Evolutionary conservation across 2,888 invertebrate genomes (phyloP), one percentile per base, ranked within the genome.

Genomic region (Cyclophora albipunctata): DNA sequence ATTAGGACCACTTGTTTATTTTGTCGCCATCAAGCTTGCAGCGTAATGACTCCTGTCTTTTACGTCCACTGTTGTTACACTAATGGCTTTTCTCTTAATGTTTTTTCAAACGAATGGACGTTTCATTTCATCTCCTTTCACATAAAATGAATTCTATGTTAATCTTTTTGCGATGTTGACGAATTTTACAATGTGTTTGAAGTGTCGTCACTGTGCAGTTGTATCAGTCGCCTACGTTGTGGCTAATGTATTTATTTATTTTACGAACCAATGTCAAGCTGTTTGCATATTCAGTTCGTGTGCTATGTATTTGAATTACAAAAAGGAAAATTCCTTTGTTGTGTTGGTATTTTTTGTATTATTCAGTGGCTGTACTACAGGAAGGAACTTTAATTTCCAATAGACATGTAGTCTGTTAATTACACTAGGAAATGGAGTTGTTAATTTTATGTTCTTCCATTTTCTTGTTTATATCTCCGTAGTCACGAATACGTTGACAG

Each of bases 1-100:
- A 55, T 57, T 55, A 55, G 57, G 55, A 37, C 59, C 57, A 45
- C 54, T 55, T 51, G 52, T 56, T 54, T 57, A 56, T 58, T 53
- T 53, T 52, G 46, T 40, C 33, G 45, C 40, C 43, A 42, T 42
- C 5, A 6, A 42, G 47, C 47, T 40, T 45, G 42, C 41, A 43
- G 34, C 47, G 46, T 54, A 53, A 53, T 42, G 42, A 48, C 51
- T 55, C 51, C 50, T 53, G 50, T 50, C 47, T 50, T 54, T 48
- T 51, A 52, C 33, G 41, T 51, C 41, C 5, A 42, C 5, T 51
- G 45, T 46, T 34, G 51, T 50, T 51, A 52, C 48, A 35, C 37
- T 54, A 49, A 50, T 46, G 45, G 42, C 49, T 45, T 52, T 40
- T 43, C 45, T 49, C 48, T 45, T 5, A 6, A 46, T 41, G 34